A percentile compares a stretch with the other conserved stretches of the same genome.
phyloP scores from a whole-genome alignment of 2,888 invertebrate species.

The Sabatieria punctata region DNA sequence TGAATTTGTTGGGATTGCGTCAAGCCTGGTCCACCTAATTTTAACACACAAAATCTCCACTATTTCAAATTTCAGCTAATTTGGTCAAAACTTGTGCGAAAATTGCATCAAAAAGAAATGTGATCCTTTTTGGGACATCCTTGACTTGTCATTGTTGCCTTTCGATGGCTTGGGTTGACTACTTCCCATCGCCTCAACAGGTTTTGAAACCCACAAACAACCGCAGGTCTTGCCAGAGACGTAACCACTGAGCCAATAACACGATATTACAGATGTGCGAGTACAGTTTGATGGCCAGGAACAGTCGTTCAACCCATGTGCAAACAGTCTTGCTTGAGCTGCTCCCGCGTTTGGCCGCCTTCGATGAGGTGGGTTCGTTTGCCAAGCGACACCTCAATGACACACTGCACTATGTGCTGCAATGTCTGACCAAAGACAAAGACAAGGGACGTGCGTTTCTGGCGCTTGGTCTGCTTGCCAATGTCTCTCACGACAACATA shows the following conservation, averaged over 20 bases:
- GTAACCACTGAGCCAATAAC: not conserved
- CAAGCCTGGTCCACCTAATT: too few relatives aligned
- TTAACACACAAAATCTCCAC: too few relatives aligned
- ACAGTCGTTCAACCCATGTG: slow-evolving; percentile 55
- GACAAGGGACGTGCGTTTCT: slow-evolving; percentile 57
- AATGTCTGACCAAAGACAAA: slow-evolving; percentile 58
- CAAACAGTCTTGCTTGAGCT: slow-evolving; percentile 70
- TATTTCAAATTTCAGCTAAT: too few relatives aligned
- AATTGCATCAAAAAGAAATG: too few relatives aligned
- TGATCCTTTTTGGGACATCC: too few relatives aligned
- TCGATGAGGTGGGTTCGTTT: slow-evolving; percentile 47
- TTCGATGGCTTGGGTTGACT: not conserved
- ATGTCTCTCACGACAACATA: slow-evolving; percentile 66
- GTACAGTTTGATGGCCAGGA: slow-evolving; percentile 59
- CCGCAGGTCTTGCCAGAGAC: too few relatives aligned
- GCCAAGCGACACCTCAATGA: not conserved
- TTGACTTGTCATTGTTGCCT: not conserved
- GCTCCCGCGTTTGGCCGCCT: slow-evolving; percentile 79
- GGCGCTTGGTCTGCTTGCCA: slow-evolving; percentile 71
- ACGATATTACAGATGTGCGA: slow-evolving; percentile 38
- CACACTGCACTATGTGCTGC: slow-evolving; percentile 45
- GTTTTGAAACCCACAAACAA: not conserved
- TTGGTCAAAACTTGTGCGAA: too few relatives aligned
- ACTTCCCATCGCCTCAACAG: too few relatives aligned
- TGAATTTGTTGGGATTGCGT: too few relatives aligned